Evolutionary conservation across 2,888 invertebrate species (phyloP).

Genomic region (Encarsia formosa): DNA sequence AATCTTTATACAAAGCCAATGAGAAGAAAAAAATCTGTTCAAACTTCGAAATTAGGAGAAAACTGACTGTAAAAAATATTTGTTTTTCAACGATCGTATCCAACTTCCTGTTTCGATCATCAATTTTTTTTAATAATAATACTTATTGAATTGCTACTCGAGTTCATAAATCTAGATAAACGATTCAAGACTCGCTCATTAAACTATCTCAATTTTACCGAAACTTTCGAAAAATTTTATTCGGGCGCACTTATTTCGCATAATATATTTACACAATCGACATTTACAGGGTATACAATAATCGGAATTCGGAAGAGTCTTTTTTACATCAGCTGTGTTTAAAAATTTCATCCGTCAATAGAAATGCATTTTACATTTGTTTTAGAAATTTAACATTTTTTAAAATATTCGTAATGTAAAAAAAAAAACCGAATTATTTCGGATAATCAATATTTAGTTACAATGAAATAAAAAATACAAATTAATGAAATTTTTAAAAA

Average conservation of each 20-base stretch:
- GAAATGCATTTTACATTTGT: not conserved
- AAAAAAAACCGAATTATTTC: not conserved
- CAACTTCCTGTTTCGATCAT: slow-evolving; percentile 9
- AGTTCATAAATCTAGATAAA: slow-evolving; percentile 8
- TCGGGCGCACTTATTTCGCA: slow-evolving; percentile 8
- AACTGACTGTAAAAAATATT: slow-evolving; percentile 25
- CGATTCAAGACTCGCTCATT: slow-evolving; percentile 14
- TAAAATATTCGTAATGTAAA: not conserved
- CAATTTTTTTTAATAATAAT: slow-evolving; percentile 13
- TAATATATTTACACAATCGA: slow-evolving; percentile 25
- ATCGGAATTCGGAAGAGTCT: slow-evolving; percentile 14
- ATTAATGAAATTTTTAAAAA: not conserved
- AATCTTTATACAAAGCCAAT: slow-evolving; percentile 7
- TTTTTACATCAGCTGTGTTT: slow-evolving; percentile 4
- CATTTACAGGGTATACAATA: slow-evolving; percentile 25
- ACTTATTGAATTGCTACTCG: slow-evolving; percentile 24
- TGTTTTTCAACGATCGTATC: slow-evolving; percentile 11
- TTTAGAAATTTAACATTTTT: not conserved
- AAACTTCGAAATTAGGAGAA: slow-evolving; percentile 9
- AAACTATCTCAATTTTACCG: slow-evolving; percentile 3
- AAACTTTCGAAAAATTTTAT: slow-evolving; percentile 16
- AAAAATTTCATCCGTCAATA: not conserved
- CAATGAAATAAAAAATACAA: too few relatives aligned
- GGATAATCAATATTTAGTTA: too few relatives aligned
- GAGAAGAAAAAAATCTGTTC: slow-evolving; percentile 1